These are phyloP conservation scores for Crioceris asparagi DNA, from an alignment of 2,888 invertebrate genomes.

Conservation along the genomic window DNA sequence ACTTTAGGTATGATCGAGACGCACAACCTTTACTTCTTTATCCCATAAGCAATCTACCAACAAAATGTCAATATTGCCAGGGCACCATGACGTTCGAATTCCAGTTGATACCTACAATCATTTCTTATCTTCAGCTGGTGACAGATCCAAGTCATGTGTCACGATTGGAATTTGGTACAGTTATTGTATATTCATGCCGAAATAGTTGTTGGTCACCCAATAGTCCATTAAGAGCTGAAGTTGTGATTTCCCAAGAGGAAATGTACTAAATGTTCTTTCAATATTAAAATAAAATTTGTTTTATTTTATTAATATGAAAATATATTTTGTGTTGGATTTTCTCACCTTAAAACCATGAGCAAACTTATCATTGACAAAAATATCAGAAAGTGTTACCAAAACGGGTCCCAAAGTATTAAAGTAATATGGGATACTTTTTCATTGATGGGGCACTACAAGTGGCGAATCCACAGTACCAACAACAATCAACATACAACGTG, in stretches of 20 bases:
- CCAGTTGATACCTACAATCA: slow-evolving; percentile 72
- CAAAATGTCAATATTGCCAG: slow-evolving; percentile 58
- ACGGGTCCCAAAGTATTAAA: no score
- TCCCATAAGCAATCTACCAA: slow-evolving; percentile 46
- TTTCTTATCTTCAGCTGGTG: slow-evolving; percentile 54
- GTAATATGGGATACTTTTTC: no score
- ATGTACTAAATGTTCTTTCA: no score
- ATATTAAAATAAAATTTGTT: no score
- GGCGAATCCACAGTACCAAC: no score
- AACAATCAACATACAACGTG: no score
- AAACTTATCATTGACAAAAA: no score
- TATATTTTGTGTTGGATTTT: no score
- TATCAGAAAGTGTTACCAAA: no score
- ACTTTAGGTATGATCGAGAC: slow-evolving; percentile 62
- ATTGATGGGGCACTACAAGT: no score
- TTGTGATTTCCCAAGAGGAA: slow-evolving; percentile 68
- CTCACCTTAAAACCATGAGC: no score
- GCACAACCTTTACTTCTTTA: slow-evolving; percentile 56
- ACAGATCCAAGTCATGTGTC: slow-evolving; percentile 40
- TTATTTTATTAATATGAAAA: no score
- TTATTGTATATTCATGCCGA: slow-evolving; percentile 71
- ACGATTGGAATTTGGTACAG: slow-evolving; percentile 76
- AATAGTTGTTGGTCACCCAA: slow-evolving; percentile 74
- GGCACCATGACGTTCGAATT: slow-evolving; percentile 66
- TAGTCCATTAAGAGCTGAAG: slow-evolving; percentile 57